A percentile compares a stretch with the other conserved stretches of the same genome.
Conservation (phyloP, 2,113 vertebrate species). For the Pollimyrus isidori region DNA sequence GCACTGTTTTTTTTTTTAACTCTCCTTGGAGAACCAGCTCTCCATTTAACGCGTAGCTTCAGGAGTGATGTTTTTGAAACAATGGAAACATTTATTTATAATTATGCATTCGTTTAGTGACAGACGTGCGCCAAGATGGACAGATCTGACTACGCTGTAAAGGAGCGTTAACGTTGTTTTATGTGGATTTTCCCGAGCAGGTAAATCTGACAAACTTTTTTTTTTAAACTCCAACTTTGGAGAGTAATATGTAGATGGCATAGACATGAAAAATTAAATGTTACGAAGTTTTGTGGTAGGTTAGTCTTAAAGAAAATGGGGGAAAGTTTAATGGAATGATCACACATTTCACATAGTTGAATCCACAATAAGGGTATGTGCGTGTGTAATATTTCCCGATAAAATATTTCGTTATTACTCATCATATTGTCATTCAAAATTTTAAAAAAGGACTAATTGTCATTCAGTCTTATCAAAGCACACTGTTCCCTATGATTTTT, state of each 20-base stretch:
- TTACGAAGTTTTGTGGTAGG: not conserved
- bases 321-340: not conserved
- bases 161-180: not conserved
- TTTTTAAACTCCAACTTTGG: not conserved
- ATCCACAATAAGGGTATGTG: not conserved
- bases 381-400: not conserved
- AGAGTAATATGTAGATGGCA: not conserved
- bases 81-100: conserved; percentile 81
- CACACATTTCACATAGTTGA: not conserved
- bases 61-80: conserved; percentile 76
- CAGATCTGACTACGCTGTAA: conserved; percentile 47
- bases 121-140: conserved; percentile 52
- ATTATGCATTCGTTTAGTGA: conserved; percentile 68
- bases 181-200: not conserved
- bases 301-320: not conserved
- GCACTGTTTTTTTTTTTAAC: conserved; percentile 58
- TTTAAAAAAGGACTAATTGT: not conserved
- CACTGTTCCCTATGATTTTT: not conserved
- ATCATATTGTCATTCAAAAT: not conserved
- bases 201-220: not conserved
- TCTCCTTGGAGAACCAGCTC: conserved; percentile 63
- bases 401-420: not conserved
- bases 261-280: not conserved
- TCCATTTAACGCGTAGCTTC: conserved; percentile 74
- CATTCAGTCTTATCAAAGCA: not conserved